A percentile compares a stretch with the other conserved stretches of the same genome.
Evolutionary conservation across 2,113 vertebrate genomes (phyloP).

Genomic region (Vicugna pacos): DNA sequence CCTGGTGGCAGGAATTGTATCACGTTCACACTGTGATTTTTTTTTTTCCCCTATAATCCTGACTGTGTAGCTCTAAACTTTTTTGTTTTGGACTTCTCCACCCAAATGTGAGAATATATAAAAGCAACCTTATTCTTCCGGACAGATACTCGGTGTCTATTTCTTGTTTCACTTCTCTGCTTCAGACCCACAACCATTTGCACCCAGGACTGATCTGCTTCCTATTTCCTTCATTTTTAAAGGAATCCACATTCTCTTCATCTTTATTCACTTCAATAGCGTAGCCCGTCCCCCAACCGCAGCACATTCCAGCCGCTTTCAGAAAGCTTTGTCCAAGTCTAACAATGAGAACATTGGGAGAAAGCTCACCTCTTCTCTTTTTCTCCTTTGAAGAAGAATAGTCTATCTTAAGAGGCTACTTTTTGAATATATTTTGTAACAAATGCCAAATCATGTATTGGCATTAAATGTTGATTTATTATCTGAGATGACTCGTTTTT

Average conservation of each 20-base stretch:
- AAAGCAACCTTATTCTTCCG: background rate
- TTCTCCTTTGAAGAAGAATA: background rate
- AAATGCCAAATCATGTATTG: background rate
- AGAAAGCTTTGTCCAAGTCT: slow-evolving; percentile 14
- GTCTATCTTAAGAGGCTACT: background rate
- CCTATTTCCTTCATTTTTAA: slow-evolving; percentile 7
- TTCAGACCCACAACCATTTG: background rate
- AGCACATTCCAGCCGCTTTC: background rate
- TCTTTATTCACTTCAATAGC: background rate
- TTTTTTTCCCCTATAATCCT: background rate
- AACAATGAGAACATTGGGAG: slow-evolving; percentile 3
- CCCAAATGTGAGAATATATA: background rate
- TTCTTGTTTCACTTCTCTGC: background rate
- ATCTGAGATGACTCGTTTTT: background rate
- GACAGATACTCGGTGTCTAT: background rate
- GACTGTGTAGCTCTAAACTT: background rate
- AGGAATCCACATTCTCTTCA: background rate
- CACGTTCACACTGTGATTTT: background rate
- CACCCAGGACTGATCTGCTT: background rate
- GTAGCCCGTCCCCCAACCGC: background rate
- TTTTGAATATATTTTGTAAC: background rate
- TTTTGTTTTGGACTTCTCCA: slow-evolving; percentile 19
- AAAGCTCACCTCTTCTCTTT: background rate
- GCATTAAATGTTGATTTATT: background rate
- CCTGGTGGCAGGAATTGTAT: background rate